A percentile compares a stretch with the other conserved stretches of the same genome.
Conservation (phyloP, 1,140 invertebrate species). For the Drosophila rhopaloa region DNA sequence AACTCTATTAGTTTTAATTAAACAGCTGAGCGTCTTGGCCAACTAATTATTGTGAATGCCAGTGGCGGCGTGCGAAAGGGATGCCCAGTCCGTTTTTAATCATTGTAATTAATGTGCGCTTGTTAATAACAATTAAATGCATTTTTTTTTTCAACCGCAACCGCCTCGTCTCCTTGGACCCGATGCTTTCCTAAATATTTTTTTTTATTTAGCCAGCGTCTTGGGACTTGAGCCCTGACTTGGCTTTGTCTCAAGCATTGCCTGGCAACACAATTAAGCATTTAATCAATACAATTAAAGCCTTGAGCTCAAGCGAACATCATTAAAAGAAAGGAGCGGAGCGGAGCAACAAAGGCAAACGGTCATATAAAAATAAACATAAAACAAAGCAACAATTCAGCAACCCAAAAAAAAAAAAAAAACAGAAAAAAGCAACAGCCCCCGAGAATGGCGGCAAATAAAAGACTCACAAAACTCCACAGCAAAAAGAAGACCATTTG, state of each 20-base stretch:
- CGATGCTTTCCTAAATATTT: background rate
- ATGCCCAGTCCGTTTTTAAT: constrained; percentile 56
- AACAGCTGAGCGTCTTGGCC: constrained; percentile 69
- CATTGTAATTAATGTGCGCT: constrained; percentile 78
- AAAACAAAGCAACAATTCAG: constrained; percentile 30
- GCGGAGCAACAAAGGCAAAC: constrained; percentile 40
- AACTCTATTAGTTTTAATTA: constrained; percentile 82
- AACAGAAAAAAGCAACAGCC: constrained; percentile 28
- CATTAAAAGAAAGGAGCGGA: constrained; percentile 57
- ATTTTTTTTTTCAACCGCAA: constrained; percentile 13
- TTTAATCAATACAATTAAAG: constrained; percentile 83
- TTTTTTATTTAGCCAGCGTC: constrained; percentile 1
- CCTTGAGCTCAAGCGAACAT: constrained; percentile 62
- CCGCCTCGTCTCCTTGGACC: background rate
- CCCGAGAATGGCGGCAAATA: constrained; percentile 13
- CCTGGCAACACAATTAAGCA: constrained; percentile 67
- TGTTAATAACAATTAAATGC: constrained; percentile 81
- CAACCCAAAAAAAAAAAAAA: constrained; percentile 6
- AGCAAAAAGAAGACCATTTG: background rate
- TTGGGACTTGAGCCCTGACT: constrained; percentile 16
- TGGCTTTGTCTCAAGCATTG: constrained; percentile 41
- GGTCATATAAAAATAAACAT: constrained; percentile 68
- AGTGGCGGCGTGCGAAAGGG: constrained; percentile 15
- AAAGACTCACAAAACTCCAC: constrained; percentile 3
- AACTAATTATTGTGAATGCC: constrained; percentile 74